Evolutionary conservation across 1,140 invertebrate species (phyloP).

Genomic region (Lanistes nyassanus): DNA sequence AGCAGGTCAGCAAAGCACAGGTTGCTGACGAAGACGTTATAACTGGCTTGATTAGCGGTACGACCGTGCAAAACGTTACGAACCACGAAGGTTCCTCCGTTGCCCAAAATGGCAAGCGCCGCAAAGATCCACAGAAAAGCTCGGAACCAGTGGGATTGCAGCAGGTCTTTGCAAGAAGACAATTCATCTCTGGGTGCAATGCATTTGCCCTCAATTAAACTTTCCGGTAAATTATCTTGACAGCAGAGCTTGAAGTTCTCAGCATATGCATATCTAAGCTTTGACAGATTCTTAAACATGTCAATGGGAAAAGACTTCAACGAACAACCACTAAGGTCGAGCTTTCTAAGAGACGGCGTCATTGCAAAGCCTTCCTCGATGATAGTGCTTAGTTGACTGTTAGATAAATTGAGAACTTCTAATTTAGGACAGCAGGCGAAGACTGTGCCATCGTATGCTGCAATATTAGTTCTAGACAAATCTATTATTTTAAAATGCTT

Average conservation of each 20-base stretch:
- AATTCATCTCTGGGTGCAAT: not conserved
- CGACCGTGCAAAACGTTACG: slow-evolving; percentile 1
- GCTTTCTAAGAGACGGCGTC: not conserved
- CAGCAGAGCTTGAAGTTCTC: slow-evolving; percentile 3
- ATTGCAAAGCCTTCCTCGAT: not conserved
- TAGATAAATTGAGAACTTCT: not conserved
- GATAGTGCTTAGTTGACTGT: not conserved
- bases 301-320: too few relatives aligned
- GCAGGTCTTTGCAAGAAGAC: not conserved
- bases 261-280: not conserved
- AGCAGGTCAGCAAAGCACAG: slow-evolving; percentile 45
- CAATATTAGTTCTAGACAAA: too few relatives aligned
- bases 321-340: not conserved
- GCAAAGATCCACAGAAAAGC: slow-evolving; percentile 36
- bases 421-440: not conserved
- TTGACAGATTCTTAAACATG: not conserved
- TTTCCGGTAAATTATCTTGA: not conserved
- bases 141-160: not conserved
- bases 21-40: slow-evolving; percentile 40
- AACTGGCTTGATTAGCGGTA: not conserved
- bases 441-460: not conserved
- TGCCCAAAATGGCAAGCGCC: slow-evolving; percentile 36
- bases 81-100: slow-evolving; percentile 30
- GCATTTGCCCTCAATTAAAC: not conserved
- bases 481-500: not conserved